Conservation (phyloP, 2,888 invertebrate genomes). For the Dicroscelio sp. region DNA sequence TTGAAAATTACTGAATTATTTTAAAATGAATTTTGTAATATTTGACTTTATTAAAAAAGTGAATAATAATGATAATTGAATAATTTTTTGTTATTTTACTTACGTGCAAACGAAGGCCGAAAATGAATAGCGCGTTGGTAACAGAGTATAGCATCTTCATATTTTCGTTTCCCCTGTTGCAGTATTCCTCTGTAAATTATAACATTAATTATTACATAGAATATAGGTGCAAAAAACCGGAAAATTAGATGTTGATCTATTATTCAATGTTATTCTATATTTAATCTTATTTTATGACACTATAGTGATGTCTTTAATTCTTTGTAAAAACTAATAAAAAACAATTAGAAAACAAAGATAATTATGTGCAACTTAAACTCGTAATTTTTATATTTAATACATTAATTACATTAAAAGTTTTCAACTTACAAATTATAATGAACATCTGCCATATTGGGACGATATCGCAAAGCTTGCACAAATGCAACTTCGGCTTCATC, state of each 20-base stretch:
- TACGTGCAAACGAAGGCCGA: conserved; percentile 98
- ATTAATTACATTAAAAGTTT: neutral
- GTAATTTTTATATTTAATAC: no score
- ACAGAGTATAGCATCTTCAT: conserved; percentile 97
- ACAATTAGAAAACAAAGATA: no score
- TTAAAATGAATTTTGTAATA: no score
- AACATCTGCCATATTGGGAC: conserved; percentile 99
- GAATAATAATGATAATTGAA: conserved; percentile 8
- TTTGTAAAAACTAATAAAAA: no score
- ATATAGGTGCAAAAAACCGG: no score
- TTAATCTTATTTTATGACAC: no score
- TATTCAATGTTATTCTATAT: no score
- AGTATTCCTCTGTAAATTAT: conserved; percentile 96
- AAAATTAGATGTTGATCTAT: no score
- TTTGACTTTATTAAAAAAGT: no score
- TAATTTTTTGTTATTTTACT: conserved; percentile 91
- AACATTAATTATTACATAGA: conserved; percentile 10
- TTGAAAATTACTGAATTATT: no score
- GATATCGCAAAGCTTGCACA: conserved; percentile 96
- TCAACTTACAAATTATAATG: conserved; percentile 99
- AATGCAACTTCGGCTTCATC: conserved; percentile 98
- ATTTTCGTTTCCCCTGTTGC: conserved; percentile 97
- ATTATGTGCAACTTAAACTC: no score
- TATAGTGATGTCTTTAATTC: no score
- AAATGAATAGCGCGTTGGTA: conserved; percentile 98